Base-by-base conservation (phyloP, 2,113 vertebrate species). In the Phalacrocorax carbo region DNA sequence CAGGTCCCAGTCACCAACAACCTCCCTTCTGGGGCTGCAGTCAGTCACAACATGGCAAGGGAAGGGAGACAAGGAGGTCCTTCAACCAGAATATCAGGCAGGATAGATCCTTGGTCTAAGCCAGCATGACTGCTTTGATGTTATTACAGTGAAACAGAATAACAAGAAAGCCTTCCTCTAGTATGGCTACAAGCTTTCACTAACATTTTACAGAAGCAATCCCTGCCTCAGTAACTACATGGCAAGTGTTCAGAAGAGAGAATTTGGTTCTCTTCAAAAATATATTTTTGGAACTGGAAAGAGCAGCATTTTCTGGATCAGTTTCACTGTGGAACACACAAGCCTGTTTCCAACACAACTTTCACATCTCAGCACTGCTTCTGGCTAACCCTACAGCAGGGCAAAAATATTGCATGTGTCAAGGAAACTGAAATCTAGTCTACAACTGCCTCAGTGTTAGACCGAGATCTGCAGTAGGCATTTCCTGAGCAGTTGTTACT, bases 111-210 rank as follows among this genome's bases (percentile, higher is more conserved):
- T 10, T 5, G 22, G 36, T 20, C 48, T 65, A 49, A 82, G 17
- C 22, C 54, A 60, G 58, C 32, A 46, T 3, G 11, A 49, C 22
- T 60, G 42, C 36, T 80, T 54, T 36, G 30, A 38, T 15, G 30
- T 32, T 48, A 77, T 23, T 34, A 42, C 2, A 5, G 42, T 4
- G 6, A 5, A 44, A 48, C 0, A 0, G 49, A 85, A 16, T 19
- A 68, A 44, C 4, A 40, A 38, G 3, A 91, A 11, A 93, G 12
- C 27, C 34, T 70, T 75, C 65, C 19, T 48, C 36, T 5, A 26
- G 30, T 15, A 44, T 7, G 32, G 68, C 54, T 46, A 55, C 1
- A 7, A 64, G 23, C 22, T 69, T 57, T 70, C 70, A 42, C 27
- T 12, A 49, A 23, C 3, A 5, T 42, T 58, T 77, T 26, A 71